Evolutionary conservation across 2,113 vertebrate species (phyloP).

Genomic region (Microtus ochrogaster): DNA sequence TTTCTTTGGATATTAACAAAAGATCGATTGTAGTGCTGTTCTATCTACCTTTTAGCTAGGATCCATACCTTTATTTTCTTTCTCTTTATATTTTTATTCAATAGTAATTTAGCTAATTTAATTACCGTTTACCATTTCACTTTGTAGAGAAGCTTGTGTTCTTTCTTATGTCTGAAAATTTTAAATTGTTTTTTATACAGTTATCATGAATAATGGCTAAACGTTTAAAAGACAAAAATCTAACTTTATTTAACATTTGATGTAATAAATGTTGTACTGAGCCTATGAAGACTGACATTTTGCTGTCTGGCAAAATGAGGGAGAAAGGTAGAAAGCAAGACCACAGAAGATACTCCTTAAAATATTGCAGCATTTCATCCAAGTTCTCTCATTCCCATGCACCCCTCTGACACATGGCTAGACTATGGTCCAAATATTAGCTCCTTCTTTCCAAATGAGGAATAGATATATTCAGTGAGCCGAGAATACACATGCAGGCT

Average conservation of each 20-base stretch:
- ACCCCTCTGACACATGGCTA: not conserved
- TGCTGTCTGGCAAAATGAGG: not conserved
- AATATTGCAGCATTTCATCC: not conserved
- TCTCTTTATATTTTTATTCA: not conserved
- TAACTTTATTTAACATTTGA: not conserved
- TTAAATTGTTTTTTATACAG: constrained; percentile 58
- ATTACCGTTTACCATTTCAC: constrained; percentile 42
- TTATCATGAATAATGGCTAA: constrained; percentile 65
- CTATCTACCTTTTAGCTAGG: not conserved
- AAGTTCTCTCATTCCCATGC: not conserved
- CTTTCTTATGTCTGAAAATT: constrained; percentile 52
- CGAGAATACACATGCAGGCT: not conserved
- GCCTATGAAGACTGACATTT: not conserved
- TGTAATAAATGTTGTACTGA: not conserved
- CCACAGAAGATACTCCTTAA: constrained; percentile 20
- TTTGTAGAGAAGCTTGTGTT: constrained; percentile 72
- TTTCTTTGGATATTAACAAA: constrained; percentile 58
- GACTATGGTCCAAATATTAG: not conserved
- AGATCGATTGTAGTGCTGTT: constrained; percentile 40
- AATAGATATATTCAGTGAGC: constrained; percentile 11
- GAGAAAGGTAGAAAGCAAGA: constrained; percentile 11
- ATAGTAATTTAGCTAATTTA: constrained; percentile 50
- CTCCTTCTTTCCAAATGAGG: not conserved
- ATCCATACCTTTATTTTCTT: constrained; percentile 56
- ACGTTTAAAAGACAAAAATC: not conserved